phyloP scores from a whole-genome alignment of 2,888 invertebrate species.

The Brachycybe producta region DNA sequence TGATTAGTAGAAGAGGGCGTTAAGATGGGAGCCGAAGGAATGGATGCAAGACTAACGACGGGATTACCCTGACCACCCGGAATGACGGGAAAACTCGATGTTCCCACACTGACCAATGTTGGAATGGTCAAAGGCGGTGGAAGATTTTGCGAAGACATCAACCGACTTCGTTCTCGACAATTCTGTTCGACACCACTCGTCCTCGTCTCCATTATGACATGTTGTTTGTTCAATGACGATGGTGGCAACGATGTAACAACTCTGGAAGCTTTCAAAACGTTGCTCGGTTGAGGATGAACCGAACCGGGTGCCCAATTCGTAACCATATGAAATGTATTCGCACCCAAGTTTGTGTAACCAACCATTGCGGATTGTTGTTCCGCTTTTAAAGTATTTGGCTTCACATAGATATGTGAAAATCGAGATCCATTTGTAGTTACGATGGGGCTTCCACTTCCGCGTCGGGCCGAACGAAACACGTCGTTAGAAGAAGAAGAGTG shows the following conservation, averaged over 20 bases:
- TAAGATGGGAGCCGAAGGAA: background rate
- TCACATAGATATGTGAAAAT: constrained; percentile 7
- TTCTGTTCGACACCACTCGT: background rate
- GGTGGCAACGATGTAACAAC: background rate
- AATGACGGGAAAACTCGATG: background rate
- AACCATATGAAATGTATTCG: background rate
- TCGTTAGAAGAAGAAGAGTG: background rate
- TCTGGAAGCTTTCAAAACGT: background rate
- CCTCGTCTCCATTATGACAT: constrained; percentile 4
- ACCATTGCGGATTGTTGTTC: too few species aligned
- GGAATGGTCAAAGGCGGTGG: constrained; percentile 4
- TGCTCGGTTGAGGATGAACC: too few species aligned
- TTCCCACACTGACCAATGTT: background rate
- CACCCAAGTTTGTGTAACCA: background rate
- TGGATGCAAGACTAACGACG: background rate
- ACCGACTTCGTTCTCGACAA: background rate
- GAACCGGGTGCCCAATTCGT: background rate
- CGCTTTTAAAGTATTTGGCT: too few species aligned
- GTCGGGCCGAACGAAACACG: background rate
- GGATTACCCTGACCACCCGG: background rate
- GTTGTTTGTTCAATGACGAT: background rate
- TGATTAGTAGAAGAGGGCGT: background rate
- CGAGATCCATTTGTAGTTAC: background rate
- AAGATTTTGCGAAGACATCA: background rate
- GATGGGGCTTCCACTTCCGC: background rate